Evolutionary conservation across 2,797 vertebrate genomes (phyloP), one percentile per base, ranked within the genome.

Genomic region (Sardinella longiceps): DNA sequence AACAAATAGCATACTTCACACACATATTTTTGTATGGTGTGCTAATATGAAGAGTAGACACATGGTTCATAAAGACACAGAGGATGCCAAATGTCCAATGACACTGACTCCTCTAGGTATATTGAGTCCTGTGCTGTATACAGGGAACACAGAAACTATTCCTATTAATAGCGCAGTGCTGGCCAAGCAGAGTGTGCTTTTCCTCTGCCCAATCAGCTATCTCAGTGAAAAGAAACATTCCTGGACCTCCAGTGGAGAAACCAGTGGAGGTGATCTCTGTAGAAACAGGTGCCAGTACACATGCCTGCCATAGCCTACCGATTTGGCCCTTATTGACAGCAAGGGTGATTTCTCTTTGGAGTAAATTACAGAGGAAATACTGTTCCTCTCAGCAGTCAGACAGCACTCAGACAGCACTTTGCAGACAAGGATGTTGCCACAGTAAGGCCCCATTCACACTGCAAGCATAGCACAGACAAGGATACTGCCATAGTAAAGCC

Each of bases 141-240:
- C 33, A 77, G 70, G 70, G 43, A 77, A 23, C 15, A 15, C 33
- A 60, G 23, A 20, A 37, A 9, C 70, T 1, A 3, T 1, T 23
- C 10, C 37, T 77, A 77, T 77, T 77, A 39, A 77, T 77, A 77
- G 37, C 70, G 23, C 37, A n/a, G 0, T 70, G 63, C 70, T 77
- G 70, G 33, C 15, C 70, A 7, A 43, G 37, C 70, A 77, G 37
- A 77, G 70, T 37, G 43, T 23, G 37, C 37, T 7, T 7, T 43
- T 43, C 37, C 70, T 43, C 70, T 77, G 70, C 70, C 18, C 39
- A 33, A 77, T 77, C 70, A 77, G 70, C 70, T 23, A 43, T 37
- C 43, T 43, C 23, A 10, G 15, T 37, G 70, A 37, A 23, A 14
- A 70, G 37, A 70, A 18, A 0, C 9, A 25, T n/a, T 25, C 12